These are phyloP conservation scores for Ornithorhynchus anatinus DNA, from an alignment of 2,113 vertebrate genomes.

Conservation along the genomic window DNA sequence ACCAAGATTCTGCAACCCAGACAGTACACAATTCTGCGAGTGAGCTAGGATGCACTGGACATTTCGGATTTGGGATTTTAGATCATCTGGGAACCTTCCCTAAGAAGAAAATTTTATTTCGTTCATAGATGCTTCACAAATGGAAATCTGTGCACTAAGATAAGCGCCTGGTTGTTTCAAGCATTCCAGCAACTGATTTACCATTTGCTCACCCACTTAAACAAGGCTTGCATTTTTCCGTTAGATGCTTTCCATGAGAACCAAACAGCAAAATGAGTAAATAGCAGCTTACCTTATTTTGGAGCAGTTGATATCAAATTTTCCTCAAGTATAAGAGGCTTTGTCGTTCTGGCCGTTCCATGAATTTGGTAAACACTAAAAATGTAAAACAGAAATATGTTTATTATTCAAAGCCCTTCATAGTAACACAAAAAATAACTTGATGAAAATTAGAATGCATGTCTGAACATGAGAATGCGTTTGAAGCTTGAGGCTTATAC, in stretches of 20 bases:
- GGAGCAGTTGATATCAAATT: slow-evolving; percentile 9
- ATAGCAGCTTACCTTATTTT: slow-evolving; percentile 65
- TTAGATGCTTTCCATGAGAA: slow-evolving; percentile 22
- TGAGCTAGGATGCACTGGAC: background rate
- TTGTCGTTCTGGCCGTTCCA: slow-evolving; percentile 2
- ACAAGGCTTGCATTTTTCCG: background rate
- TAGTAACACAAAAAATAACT: background rate
- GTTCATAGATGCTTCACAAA: slow-evolving; percentile 6
- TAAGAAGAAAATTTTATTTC: slow-evolving; percentile 4
- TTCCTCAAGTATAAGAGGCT: slow-evolving; percentile 22
- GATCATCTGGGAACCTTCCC: background rate
- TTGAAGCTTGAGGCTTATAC: slow-evolving; percentile 53
- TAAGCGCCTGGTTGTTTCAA: background rate
- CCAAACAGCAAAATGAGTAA: slow-evolving; percentile 17
- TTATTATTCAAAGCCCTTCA: slow-evolving; percentile 25
- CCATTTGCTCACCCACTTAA: background rate
- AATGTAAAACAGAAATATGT: slow-evolving; percentile 12
- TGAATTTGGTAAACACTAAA: slow-evolving; percentile 40
- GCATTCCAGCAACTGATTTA: background rate
- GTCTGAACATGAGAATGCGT: slow-evolving; percentile 19
- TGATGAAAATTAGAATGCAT: slow-evolving; percentile 22
- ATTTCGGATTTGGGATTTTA: background rate
- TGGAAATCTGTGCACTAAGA: background rate
- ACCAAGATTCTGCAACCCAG: background rate
- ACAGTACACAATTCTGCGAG: background rate